Evolutionary conservation across 2,888 invertebrate species (phyloP).

Genomic region (Augochlorella aurata): DNA sequence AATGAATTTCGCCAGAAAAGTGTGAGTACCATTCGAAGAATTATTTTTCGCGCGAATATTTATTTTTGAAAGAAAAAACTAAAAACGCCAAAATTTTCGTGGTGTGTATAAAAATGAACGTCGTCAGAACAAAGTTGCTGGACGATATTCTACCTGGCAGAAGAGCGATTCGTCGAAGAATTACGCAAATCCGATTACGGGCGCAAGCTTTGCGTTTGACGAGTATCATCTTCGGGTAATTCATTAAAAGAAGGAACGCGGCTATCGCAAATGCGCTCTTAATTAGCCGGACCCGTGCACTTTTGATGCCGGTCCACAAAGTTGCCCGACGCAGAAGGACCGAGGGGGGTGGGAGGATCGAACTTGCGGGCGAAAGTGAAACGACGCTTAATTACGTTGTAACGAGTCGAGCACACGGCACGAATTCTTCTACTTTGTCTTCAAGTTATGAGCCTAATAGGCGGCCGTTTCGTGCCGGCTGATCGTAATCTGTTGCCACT

Average conservation of each 20-base stretch:
- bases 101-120: neutral
- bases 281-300: constrained; percentile 46
- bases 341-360: constrained; percentile 20
- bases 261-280: constrained; percentile 26
- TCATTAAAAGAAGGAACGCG: constrained; percentile 12
- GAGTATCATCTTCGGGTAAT: constrained; percentile 19
- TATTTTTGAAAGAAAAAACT: too few species aligned
- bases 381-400: constrained; percentile 58
- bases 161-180: neutral
- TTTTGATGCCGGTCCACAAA: constrained; percentile 42
- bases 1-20: too few species aligned
- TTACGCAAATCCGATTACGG: constrained; percentile 6
- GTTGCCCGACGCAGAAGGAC: constrained; percentile 8
- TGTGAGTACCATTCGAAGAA: too few species aligned
- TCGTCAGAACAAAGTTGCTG: neutral
- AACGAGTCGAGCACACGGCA: constrained; percentile 50
- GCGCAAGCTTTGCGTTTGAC: neutral
- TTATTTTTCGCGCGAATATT: too few species aligned
- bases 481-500: constrained; percentile 12
- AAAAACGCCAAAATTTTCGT: too few species aligned
- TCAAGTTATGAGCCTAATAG: constrained; percentile 40
- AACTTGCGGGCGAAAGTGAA: constrained; percentile 58
- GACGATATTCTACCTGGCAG: neutral
- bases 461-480: constrained; percentile 14
- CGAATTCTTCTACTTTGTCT: constrained; percentile 55